These are phyloP conservation scores for Caranx ignobilis DNA, from an alignment of 2,113 vertebrate genomes.

Conservation along the genomic window DNA sequence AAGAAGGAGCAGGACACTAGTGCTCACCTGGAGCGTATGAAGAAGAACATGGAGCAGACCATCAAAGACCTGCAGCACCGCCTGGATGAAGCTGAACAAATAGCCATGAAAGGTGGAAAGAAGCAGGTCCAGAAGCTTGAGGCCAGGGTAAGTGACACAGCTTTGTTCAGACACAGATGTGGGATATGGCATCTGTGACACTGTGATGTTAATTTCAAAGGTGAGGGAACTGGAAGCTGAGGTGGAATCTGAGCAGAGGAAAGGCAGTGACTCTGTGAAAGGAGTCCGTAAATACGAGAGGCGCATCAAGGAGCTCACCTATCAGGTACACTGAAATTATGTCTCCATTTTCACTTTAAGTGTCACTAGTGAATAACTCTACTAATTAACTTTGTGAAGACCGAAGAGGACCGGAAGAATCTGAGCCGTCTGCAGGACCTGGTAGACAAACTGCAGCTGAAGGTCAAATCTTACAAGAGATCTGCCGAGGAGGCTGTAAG, in stretches of 20 bases:
- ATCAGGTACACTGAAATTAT: slow-evolving; percentile 40
- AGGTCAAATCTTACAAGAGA: slow-evolving; percentile 84
- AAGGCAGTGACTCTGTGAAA: slow-evolving; percentile 70
- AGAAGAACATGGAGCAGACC: slow-evolving; percentile 82
- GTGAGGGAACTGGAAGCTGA: slow-evolving; percentile 87
- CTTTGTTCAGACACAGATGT: too few relatives aligned
- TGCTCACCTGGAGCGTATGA: slow-evolving; percentile 91
- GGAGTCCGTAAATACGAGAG: slow-evolving; percentile 62
- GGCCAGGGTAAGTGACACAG: slow-evolving; percentile 71
- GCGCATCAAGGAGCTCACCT: slow-evolving; percentile 59
- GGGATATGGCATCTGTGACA: too few relatives aligned
- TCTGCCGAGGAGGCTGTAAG: slow-evolving; percentile 84
- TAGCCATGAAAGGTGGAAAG: slow-evolving; percentile 88
- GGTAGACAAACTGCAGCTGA: slow-evolving; percentile 85
- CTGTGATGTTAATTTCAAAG: slow-evolving; percentile 32
- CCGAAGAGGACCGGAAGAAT: slow-evolving; percentile 88
- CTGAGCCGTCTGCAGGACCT: slow-evolving; percentile 86
- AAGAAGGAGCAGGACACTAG: slow-evolving; percentile 93
- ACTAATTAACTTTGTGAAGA: slow-evolving; percentile 21
- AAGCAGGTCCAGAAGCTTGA: slow-evolving; percentile 86
- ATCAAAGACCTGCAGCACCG: slow-evolving; percentile 86
- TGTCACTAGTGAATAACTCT: too few relatives aligned
- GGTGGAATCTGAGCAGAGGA: slow-evolving; percentile 76
- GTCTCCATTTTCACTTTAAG: background rate
- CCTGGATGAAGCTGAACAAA: slow-evolving; percentile 89